Evolutionary conservation across 2,888 invertebrate genomes (phyloP), one percentile per base, ranked within the genome.

Genomic region (Epicampocera succincta): DNA sequence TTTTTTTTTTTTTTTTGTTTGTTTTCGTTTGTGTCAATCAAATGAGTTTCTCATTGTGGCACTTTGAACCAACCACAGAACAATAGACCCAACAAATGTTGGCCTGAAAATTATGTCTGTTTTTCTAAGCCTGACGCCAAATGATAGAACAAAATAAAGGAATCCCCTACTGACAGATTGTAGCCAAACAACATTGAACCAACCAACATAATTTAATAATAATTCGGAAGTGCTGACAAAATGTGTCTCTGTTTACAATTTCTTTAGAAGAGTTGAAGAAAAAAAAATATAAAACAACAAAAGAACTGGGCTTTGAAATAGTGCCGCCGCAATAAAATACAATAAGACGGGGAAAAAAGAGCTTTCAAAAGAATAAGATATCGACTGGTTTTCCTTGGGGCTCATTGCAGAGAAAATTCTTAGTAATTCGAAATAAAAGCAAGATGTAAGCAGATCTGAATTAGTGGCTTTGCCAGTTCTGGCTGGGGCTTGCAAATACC

Each of bases 161-260:
- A 44, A 60, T 17, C 44, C 12, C 52, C 13, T 17, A 46, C 15
- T 46, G 61, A 69, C 61, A 61, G 44, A 38, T 13, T 56, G 15
- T 46, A 68, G 21, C 25, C 61, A 60, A 73, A 73, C 52, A 68
- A 44, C 15, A 68, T 68, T 33, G 15, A 42, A n/a, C 17, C 68
- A 33, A 40, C 65, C 66, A 65, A 82, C 69, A 78, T 75, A 78
- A 71, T 75, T 78, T 78, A 71, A 71, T 78, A 82, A 82, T 82
- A 78, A 82, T 78, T 82, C 82, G 82, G 82, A 82, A 82, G 82
- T 82, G 82, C 74, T 82, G 82, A 82, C 71, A 78, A 71, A 60
- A 66, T 69, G 75, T 78, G 74, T 82, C 82, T 71, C 40, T 71
- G 58, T 71, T 82, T 52, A 69, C 56, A 75, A 65, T 69, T 75